Evolutionary conservation across 2,888 invertebrate species (phyloP).

Genomic region (Smittia aterrima): DNA sequence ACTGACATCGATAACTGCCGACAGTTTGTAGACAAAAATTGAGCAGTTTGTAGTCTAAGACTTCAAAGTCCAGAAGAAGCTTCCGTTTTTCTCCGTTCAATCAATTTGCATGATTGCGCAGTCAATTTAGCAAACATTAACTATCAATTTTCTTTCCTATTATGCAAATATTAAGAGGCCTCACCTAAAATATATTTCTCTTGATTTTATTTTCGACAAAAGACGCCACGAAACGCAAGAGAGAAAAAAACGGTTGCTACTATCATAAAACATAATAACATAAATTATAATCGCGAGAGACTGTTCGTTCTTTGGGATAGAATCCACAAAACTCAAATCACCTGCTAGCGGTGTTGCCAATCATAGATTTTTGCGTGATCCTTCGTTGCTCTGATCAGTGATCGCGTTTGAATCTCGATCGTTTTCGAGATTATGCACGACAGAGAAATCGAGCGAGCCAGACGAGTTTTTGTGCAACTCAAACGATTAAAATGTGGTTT

Average conservation of each 20-base stretch:
- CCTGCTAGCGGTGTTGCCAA: conserved; percentile 28
- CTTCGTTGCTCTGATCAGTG: background rate
- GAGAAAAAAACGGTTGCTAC: conserved; percentile 18
- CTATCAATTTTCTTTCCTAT: conserved; percentile 25
- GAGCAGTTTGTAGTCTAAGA: conserved; percentile 24
- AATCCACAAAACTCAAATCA: background rate
- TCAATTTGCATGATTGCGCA: conserved; percentile 39
- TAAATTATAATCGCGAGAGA: conserved; percentile 29
- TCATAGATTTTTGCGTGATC: conserved; percentile 36
- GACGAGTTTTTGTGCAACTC: background rate
- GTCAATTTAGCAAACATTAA: background rate
- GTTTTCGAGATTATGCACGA: conserved; percentile 4
- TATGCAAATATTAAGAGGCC: conserved; percentile 24
- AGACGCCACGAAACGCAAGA: background rate
- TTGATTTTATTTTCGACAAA: background rate
- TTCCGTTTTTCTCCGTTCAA: conserved; percentile 37
- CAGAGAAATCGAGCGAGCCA: background rate
- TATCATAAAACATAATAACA: conserved; percentile 34
- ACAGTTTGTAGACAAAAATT: conserved; percentile 35
- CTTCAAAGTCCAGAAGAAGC: conserved; percentile 21
- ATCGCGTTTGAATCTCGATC: background rate
- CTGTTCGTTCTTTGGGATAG: background rate
- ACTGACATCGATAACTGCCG: background rate
- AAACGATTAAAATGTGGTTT: background rate
- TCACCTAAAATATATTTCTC: background rate